Percentiles rank a stretch among this genome's conserved stretches.
Evolutionary conservation across 2,113 vertebrate genomes (phyloP).

Genomic region (Propithecus coquereli): DNA sequence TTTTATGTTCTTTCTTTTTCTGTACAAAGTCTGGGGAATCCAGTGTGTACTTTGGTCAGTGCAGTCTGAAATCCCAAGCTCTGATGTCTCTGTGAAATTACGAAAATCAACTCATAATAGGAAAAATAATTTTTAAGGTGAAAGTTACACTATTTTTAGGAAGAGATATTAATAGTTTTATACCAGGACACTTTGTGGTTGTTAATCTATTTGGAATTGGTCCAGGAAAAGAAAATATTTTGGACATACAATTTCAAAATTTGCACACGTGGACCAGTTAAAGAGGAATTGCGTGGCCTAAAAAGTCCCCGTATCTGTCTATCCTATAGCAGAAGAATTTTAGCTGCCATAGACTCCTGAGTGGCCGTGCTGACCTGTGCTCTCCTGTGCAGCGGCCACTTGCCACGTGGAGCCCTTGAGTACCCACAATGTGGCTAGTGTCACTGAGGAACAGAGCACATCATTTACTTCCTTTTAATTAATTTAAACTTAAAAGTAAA

Average conservation of each 20-base stretch:
- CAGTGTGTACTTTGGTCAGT: neutral
- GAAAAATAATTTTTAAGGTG: neutral
- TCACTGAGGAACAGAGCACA: neutral
- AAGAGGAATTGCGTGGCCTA: neutral
- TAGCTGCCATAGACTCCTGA: neutral
- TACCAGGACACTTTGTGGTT: neutral
- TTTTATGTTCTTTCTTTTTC: neutral
- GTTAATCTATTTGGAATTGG: neutral
- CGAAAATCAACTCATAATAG: neutral
- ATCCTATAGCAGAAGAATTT: neutral
- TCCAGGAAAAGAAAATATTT: neutral
- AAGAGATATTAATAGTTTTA: neutral
- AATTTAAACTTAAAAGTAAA: neutral
- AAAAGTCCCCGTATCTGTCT: neutral
- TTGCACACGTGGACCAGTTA: neutral
- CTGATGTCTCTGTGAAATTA: neutral
- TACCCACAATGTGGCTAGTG: accelerated
- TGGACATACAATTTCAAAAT: neutral
- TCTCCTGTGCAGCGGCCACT: accelerated
- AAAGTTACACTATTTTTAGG: neutral
- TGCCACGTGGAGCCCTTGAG: neutral
- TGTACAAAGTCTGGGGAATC: neutral
- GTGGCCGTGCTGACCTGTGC: neutral
- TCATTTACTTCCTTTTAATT: neutral
- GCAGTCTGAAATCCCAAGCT: neutral